These are phyloP conservation scores for Anabacerthia variegaticeps DNA, from an alignment of 2,797 vertebrate species.

Conservation along the genomic window DNA sequence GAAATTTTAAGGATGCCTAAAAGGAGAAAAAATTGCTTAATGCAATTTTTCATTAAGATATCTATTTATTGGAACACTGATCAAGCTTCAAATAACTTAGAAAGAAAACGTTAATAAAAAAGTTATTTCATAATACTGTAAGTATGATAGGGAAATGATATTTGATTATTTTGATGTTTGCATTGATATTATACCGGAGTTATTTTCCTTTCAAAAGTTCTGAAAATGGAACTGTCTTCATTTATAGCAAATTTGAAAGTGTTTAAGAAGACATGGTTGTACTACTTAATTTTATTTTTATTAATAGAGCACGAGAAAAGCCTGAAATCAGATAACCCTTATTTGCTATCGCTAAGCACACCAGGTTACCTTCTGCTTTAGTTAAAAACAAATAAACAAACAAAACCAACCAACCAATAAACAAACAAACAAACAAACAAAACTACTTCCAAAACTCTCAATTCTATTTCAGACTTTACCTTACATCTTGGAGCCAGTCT, in stretches of 20 bases:
- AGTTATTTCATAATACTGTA: neutral
- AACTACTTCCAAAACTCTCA: neutral
- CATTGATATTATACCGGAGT: fast-evolving
- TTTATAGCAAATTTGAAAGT: neutral
- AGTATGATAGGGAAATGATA: neutral
- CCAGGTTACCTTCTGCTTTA: neutral
- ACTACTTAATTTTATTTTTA: neutral
- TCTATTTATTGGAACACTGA: neutral
- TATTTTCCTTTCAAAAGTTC: neutral
- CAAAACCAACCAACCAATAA: no score
- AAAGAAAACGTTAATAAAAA: neutral
- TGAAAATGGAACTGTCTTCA: neutral
- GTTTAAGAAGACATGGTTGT: neutral
- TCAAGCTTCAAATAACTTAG: neutral
- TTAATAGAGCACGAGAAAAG: neutral
- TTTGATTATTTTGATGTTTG: neutral
- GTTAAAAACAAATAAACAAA: neutral
- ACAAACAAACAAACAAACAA: no score
- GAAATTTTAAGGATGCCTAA: neutral
- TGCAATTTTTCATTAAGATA: neutral
- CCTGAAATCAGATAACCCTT: neutral
- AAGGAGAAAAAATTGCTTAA: neutral
- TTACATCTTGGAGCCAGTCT: neutral
- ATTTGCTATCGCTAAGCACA: neutral
- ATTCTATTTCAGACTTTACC: neutral